A percentile compares a stretch with the other conserved stretches of the same genome.
Evolutionary conservation across 2,113 vertebrate genomes (phyloP).

Genomic region (Varanus komodoensis): DNA sequence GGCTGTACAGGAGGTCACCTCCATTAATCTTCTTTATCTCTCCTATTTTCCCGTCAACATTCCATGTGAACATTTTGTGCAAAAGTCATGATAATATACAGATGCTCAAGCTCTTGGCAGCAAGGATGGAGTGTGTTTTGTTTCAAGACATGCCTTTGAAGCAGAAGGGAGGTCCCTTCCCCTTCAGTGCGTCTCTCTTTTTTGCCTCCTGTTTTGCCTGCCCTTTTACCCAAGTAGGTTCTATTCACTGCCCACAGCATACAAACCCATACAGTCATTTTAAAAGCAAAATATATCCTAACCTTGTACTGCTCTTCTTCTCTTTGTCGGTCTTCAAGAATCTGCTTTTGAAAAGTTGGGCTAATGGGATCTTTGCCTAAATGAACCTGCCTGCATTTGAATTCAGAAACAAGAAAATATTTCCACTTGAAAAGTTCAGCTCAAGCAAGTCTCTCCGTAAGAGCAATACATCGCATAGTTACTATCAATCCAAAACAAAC

Average conservation of each 20-base stretch:
- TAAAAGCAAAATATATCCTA: constrained; percentile 37
- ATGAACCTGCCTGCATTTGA: constrained; percentile 82
- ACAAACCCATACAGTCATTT: background rate
- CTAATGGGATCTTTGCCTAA: constrained; percentile 83
- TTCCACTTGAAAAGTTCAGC: background rate
- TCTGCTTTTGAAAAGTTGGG: constrained; percentile 68
- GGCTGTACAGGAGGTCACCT: background rate
- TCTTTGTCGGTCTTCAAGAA: constrained; percentile 78
- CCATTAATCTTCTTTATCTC: no score
- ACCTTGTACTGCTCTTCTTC: constrained; percentile 81
- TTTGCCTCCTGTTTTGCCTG: background rate
- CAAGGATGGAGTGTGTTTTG: background rate
- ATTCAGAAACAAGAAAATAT: constrained; percentile 37
- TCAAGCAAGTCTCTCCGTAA: background rate
- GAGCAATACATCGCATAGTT: background rate
- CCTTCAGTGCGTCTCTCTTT: no score
- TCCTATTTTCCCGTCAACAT: background rate
- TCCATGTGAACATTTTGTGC: background rate
- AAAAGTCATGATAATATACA: background rate
- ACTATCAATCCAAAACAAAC: background rate
- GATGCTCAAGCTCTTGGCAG: constrained; percentile 6
- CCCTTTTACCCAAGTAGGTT: background rate
- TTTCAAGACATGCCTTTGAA: background rate
- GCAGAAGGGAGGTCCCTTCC: background rate
- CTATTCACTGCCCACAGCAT: background rate